These are phyloP conservation scores for Hoplodrina blanda DNA, from an alignment of 2,888 invertebrate genomes.

Conservation along the genomic window DNA sequence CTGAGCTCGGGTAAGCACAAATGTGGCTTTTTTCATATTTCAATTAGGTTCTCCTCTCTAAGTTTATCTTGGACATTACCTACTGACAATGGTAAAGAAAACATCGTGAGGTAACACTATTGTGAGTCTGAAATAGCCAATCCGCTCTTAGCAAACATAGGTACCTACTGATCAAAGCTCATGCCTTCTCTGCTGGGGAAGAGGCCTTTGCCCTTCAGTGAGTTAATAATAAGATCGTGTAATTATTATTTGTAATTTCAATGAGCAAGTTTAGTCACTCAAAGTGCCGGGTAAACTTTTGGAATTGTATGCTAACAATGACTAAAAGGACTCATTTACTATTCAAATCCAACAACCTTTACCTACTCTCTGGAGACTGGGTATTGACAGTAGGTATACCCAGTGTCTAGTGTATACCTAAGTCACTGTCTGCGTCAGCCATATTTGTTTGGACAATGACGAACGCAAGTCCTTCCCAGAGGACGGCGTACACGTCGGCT, in stretches of 20 bases:
- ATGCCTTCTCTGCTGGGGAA: too few species aligned
- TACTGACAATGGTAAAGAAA: too few species aligned
- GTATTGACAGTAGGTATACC: too few species aligned
- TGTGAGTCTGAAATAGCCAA: not conserved
- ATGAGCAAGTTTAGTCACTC: not conserved
- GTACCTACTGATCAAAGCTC: too few species aligned
- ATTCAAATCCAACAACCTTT: constrained; percentile 25
- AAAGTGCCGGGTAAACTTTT: not conserved
- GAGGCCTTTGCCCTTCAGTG: not conserved
- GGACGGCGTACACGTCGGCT: constrained; percentile 46
- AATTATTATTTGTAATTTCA: too few species aligned
- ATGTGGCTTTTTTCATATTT: too few species aligned
- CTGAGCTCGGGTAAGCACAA: too few species aligned
- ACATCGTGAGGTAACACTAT: too few species aligned
- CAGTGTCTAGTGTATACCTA: not conserved
- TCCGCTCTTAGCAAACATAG: not conserved
- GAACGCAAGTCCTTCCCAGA: constrained; percentile 41
- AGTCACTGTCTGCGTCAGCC: constrained; percentile 33
- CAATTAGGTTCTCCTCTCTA: too few species aligned
- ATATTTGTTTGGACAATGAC: constrained; percentile 55
- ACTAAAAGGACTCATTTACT: constrained; percentile 10
- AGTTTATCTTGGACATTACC: too few species aligned
- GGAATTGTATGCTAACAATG: not conserved
- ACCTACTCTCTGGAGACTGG: constrained; percentile 10
- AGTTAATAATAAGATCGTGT: too few species aligned